Base-by-base conservation (phyloP, 2,797 vertebrate species). In the Sebastes oblongus region DNA sequence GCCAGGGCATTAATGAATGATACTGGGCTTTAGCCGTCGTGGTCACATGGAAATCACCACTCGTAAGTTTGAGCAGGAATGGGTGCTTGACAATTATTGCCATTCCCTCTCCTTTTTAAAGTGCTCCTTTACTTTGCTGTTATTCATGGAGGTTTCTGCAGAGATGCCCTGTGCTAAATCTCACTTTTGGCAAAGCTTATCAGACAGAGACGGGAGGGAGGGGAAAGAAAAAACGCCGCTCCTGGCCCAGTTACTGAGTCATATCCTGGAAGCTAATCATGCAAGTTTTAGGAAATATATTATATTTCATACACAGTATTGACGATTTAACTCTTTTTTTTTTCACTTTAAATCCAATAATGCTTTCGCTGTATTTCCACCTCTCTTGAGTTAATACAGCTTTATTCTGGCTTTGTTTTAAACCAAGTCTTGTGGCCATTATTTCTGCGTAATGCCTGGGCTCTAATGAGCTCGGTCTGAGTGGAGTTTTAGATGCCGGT, bases 1-100 rank as follows among this genome's bases (percentile, higher is more conserved):
- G 86, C 88, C 90, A 56, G 88, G 86, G 93, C 94, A 95, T 95
- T 96, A 95, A 96, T 96, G 95, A 96, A 95, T 96, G 95, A 96
- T 96, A 92, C 92, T 81, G 92, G 86, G 91, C 92, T 94, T 91
- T 88, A 91, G 92, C 91, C 92, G 94, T 90, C 89, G 56, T 89
- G 88, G 90, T 89, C 93, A 89, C 91, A 91, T 86, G 87, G 91
- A 93, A 93, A 91, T 89, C 88, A 89, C 84, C 72, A 80, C 75
- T 79, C 52, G n/a, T 72, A 82, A 62, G 82, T 82, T 83, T 65
- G 83, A 90, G 83, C 80, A 68, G 85, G 72, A 92, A 89, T 66
- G 76, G 76, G 76, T 77, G 76, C 76, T 86, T 85, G 86, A 90
- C 89, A 90, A 85, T 94, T 93, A 93, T 82, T 90, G 86, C 88